Conservation (phyloP, 2,888 invertebrate genomes). For the Chymomyza procnemis region DNA sequence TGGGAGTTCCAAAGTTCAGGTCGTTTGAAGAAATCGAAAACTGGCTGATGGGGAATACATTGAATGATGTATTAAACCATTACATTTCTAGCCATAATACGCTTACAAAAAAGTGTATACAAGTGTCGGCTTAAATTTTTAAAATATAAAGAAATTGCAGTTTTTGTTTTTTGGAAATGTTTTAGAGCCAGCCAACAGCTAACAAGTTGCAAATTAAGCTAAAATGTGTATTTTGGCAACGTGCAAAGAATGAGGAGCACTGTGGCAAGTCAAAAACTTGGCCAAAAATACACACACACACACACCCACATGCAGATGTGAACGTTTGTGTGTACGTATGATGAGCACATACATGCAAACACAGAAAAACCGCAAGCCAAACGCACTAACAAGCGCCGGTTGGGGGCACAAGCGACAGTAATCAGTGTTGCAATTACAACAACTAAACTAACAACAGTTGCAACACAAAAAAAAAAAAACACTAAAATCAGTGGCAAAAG, state of each 20-base stretch:
- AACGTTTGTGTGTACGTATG: too few relatives aligned
- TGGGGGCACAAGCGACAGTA: constrained; percentile 35
- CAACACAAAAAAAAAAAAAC: constrained; percentile 19
- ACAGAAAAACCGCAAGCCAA: constrained; percentile 62
- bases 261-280: constrained; percentile 32
- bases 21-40: too few relatives aligned
- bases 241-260: constrained; percentile 39
- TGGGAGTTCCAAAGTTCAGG: too few relatives aligned
- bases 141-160: neutral
- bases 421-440: constrained; percentile 50
- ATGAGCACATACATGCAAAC: neutral
- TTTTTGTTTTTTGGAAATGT: constrained; percentile 20
- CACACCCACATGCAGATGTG: constrained; percentile 6
- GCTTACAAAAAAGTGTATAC: neutral
- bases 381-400: constrained; percentile 60
- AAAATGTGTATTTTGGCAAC: constrained; percentile 63
- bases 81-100: too few relatives aligned
- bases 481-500: constrained; percentile 12
- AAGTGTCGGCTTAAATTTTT: neutral
- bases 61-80: too few relatives aligned
- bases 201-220: constrained; percentile 70
- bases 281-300: constrained; percentile 23
- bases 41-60: too few relatives aligned
- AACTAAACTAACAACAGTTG: constrained; percentile 31
- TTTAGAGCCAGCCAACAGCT: constrained; percentile 64